Conservation (phyloP, 2,113 vertebrate genomes). For the Psophia crepitans region DNA sequence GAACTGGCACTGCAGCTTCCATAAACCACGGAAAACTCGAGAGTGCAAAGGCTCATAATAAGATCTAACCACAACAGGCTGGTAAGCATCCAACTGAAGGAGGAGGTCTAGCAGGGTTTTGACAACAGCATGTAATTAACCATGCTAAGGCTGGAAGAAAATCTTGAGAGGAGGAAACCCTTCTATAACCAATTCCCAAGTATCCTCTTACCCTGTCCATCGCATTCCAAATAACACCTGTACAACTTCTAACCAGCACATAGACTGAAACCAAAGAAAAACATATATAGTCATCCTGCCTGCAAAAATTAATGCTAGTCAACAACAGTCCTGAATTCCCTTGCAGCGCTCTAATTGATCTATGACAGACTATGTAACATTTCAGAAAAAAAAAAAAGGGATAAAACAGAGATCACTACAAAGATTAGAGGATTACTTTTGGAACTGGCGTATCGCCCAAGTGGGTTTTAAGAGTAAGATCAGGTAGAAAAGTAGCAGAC, state of each 20-base stretch:
- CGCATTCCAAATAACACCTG: neutral
- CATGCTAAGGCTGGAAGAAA: neutral
- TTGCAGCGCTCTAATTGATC: neutral
- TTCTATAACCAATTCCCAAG: neutral
- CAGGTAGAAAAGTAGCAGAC: neutral
- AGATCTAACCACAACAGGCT: constrained; percentile 53
- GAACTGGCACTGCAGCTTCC: constrained; percentile 2
- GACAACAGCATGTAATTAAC: constrained; percentile 34
- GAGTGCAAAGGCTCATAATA: constrained; percentile 38
- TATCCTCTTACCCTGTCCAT: neutral
- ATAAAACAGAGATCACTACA: neutral
- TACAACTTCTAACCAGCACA: neutral
- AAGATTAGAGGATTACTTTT: neutral
- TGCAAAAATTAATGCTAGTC: neutral
- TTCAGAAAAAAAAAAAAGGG: neutral
- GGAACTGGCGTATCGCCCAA: neutral
- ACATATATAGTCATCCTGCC: neutral
- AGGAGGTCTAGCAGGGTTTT: constrained; percentile 10
- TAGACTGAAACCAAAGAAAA: neutral
- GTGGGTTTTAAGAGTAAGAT: neutral
- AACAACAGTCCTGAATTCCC: neutral
- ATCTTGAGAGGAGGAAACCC: neutral
- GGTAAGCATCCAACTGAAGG: constrained; percentile 35
- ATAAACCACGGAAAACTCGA: neutral
- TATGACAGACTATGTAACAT: neutral